A percentile compares a stretch with the other conserved stretches of the same genome.
These are phyloP conservation scores for Syngnathus typhle DNA, from an alignment of 2,113 vertebrate species.

Conservation along the genomic window DNA sequence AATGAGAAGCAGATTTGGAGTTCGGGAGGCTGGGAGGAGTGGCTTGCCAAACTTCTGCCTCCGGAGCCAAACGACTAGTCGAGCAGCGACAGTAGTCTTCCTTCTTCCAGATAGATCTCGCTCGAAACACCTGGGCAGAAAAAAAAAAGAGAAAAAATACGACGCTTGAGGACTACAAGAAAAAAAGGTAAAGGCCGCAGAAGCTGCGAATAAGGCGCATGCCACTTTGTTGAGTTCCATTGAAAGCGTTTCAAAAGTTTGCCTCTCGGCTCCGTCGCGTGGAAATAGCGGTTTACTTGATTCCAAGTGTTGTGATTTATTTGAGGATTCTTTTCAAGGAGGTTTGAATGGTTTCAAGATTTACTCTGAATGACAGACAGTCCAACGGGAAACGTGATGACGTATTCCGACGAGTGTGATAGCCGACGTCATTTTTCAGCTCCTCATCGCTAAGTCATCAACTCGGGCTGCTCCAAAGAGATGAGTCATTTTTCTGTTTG, in stretches of 20 bases:
- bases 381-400: conserved; percentile 17
- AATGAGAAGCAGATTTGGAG: conserved; percentile 56
- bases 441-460: neutral
- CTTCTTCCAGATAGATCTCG: conserved; percentile 7
- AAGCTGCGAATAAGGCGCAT: conserved; percentile 6
- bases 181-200: neutral
- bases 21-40: too few relatives aligned
- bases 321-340: neutral
- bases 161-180: neutral
- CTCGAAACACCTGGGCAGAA: neutral
- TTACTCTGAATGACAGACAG: too few relatives aligned
- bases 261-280: neutral
- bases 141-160: too few relatives aligned
- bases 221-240: conserved; percentile 6
- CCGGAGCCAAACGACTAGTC: conserved; percentile 1
- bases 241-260: conserved; percentile 3
- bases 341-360: neutral
- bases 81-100: conserved; percentile 7
- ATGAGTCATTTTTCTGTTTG: neutral
- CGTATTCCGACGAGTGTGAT: conserved; percentile 26
- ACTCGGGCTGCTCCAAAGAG: neutral
- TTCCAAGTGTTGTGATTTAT: neutral
- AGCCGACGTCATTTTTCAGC: conserved; percentile 11
- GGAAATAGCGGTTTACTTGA: neutral
- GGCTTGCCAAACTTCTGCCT: conserved; percentile 24